phyloP scores from a whole-genome alignment of 2,113 vertebrate genomes.

The Clarias gariepinus region DNA sequence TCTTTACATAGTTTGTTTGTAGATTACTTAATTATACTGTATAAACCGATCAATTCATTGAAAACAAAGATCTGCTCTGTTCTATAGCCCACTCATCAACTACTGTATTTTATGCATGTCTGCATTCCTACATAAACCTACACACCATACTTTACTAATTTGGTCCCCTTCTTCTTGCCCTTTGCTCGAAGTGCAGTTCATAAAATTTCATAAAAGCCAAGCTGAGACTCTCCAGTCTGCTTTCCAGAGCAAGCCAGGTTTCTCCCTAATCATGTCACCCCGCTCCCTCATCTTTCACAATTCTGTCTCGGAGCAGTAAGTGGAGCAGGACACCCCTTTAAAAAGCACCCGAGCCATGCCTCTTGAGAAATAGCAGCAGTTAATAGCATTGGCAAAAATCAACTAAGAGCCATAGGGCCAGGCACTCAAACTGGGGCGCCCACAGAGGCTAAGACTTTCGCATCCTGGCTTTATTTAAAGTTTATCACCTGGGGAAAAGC shows the following conservation, averaged over 20 bases:
- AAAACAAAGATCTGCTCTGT: conserved; percentile 7
- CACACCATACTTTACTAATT: neutral
- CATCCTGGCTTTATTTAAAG: conserved; percentile 33
- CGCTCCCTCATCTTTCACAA: neutral
- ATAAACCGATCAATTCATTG: conserved; percentile 10
- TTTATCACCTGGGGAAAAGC: conserved; percentile 14
- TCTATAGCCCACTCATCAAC: neutral
- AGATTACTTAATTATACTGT: neutral
- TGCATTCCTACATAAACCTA: conserved; percentile 19
- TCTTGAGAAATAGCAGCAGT: conserved; percentile 44
- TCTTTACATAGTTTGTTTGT: conserved; percentile 5
- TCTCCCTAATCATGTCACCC: conserved; percentile 23
- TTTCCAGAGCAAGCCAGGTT: conserved; percentile 23
- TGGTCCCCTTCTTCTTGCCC: neutral
- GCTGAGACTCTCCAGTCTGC: neutral
- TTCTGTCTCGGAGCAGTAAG: conserved; percentile 41
- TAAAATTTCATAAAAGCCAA: neutral
- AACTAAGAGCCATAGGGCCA: conserved; percentile 17
- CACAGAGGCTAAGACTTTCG: conserved; percentile 3
- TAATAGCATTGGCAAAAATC: conserved; percentile 41
- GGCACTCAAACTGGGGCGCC: conserved; percentile 42
- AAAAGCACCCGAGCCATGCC: conserved; percentile 41
- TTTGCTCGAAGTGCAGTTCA: neutral
- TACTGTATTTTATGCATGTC: neutral
- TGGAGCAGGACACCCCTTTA: conserved; percentile 58